phyloP scores from a whole-genome alignment of 92 coral and sea anemone genomes.

The Desmophyllum pertusum region DNA sequence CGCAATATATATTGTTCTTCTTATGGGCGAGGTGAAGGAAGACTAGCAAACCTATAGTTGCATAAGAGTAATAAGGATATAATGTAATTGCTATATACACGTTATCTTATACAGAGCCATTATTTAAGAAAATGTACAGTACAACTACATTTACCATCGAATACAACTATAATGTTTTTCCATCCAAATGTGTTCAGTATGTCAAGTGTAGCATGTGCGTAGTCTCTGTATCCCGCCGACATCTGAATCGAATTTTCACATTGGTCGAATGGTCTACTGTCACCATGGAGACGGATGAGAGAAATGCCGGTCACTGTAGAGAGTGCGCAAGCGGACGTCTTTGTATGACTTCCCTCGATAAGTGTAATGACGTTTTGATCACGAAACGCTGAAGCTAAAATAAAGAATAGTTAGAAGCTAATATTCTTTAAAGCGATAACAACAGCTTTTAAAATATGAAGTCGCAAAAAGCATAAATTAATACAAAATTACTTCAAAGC shows the following conservation, averaged over 20 bases:
- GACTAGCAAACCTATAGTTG: no score
- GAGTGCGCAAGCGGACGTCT: slow-evolving; percentile 44
- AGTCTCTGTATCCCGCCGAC: slow-evolving; percentile 49
- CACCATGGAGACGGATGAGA: slow-evolving; percentile 35
- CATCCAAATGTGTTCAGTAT: slow-evolving; percentile 53
- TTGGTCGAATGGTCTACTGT: not conserved
- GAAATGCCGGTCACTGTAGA: slow-evolving; percentile 57
- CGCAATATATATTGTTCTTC: no score
- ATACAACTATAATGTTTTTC: slow-evolving; percentile 41
- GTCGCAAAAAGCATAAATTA: not conserved
- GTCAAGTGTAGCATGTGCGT: slow-evolving; percentile 49
- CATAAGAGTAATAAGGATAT: no score
- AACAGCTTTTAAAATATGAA: no score
- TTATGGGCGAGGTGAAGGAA: no score
- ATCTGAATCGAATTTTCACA: slow-evolving; percentile 50
- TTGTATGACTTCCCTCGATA: slow-evolving; percentile 39
- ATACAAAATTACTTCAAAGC: not conserved
- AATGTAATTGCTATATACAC: no score
- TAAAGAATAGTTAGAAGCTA: not conserved
- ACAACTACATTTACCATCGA: slow-evolving; percentile 46
- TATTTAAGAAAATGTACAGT: no score
- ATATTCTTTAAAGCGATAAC: not conserved
- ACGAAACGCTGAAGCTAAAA: slow-evolving; percentile 41
- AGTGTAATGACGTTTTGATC: slow-evolving; percentile 42
- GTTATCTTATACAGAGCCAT: no score